These are phyloP conservation scores for Drosophila trapezifrons DNA, from an alignment of 1,140 invertebrate genomes.

Conservation along the genomic window DNA sequence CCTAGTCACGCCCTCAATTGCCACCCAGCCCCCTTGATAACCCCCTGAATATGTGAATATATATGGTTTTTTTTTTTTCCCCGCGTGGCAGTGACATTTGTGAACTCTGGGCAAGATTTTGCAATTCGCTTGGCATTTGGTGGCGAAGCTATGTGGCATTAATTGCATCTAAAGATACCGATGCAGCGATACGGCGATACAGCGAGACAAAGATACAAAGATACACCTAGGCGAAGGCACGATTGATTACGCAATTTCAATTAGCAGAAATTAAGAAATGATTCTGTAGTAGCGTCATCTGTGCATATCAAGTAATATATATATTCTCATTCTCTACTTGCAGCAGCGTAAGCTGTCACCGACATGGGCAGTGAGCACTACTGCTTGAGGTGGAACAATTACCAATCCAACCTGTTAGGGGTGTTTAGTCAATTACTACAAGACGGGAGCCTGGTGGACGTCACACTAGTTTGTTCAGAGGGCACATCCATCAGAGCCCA, in stretches of 20 bases:
- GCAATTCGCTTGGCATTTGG: slow-evolving; percentile 56
- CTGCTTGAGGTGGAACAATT: slow-evolving; percentile 98
- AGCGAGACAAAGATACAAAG: slow-evolving; percentile 17
- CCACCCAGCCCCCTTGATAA: slow-evolving; percentile 11
- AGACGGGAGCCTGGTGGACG: slow-evolving; percentile 97
- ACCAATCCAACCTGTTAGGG: slow-evolving; percentile 97
- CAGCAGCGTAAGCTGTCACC: slow-evolving; percentile 94
- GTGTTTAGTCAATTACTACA: slow-evolving; percentile 97
- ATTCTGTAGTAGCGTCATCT: slow-evolving; percentile 22
- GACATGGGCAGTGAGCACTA: slow-evolving; percentile 98
- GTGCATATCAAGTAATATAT: slow-evolving; percentile 8
- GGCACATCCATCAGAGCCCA: slow-evolving; percentile 96
- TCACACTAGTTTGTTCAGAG: slow-evolving; percentile 96
- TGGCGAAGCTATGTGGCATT: slow-evolving; percentile 53
- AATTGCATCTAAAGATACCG: slow-evolving; percentile 58
- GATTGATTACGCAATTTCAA: slow-evolving; percentile 65
- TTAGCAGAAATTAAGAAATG: slow-evolving; percentile 65
- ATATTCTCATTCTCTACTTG: slow-evolving; percentile 63
- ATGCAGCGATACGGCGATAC: neutral
- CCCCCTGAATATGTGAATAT: slow-evolving; percentile 19
- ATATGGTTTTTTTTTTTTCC: neutral
- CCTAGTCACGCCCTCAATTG: slow-evolving; percentile 47
- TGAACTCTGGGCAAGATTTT: slow-evolving; percentile 69
- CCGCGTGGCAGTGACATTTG: slow-evolving; percentile 60
- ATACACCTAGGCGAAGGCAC: slow-evolving; percentile 16